Evolutionary conservation across 2,888 invertebrate species (phyloP), one percentile per base, ranked within the genome.

Genomic region (Leptopterna dolabrata): DNA sequence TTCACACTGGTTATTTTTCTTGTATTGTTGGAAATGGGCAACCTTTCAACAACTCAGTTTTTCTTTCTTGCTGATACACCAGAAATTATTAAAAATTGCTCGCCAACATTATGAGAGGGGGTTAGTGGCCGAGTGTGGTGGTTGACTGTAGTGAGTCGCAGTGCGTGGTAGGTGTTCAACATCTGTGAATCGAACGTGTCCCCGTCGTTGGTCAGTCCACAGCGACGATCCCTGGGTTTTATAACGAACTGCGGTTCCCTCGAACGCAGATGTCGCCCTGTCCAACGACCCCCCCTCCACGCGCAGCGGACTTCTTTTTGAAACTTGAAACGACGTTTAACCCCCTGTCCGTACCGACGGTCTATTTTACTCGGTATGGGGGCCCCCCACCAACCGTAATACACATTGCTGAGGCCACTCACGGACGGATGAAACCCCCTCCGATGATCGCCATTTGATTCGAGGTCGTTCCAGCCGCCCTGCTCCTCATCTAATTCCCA

Each of bases 391-490:
- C 0, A 19, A 0, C 1, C 63, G 7, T 19, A 63, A 63, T 24
- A 19, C 73, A 41, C 73, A 73, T 73, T 73, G 36, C 73, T 16
- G n/a, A 73, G 7, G 73, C 73, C 16, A 14, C 73, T 73, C 73
- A 73, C 73, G 73, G 9, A 41, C 73, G 30, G 41, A 36, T 9
- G 73, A 36, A 36, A 2, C 4, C n/a, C 73, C 73, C 63, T 16
- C n/a, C 73, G 14, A 73, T 73, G 73, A 73, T 73, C 41, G 73
- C 73, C n/a, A 73, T 73, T 73, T 73, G 73, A 73, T 73, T 73
- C 19, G 36, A 73, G 73, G 36, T 14, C 73, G 41, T 30, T 73
- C 19, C 36, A 14, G 16, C 73, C n/a, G 9, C 29, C 73, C 9
- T 16, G 9, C 19, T 11, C n/a, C 27, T 24, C 24, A 27, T 14